phyloP scores from a whole-genome alignment of 2,797 vertebrate genomes.

The Etheostoma nigrum region DNA sequence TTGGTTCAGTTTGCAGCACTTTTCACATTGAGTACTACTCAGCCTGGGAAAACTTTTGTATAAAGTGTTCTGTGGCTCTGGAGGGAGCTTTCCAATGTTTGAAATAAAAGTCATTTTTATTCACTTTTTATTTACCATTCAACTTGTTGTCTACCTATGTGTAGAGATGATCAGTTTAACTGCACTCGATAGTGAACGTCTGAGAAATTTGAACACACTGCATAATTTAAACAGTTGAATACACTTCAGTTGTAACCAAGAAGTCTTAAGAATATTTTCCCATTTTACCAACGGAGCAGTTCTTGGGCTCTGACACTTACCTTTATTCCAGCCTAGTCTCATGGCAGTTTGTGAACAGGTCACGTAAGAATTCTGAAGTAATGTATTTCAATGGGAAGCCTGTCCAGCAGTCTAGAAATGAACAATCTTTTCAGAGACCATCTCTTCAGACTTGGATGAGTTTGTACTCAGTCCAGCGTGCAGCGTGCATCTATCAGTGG shows the following conservation, averaged over 20 bases:
- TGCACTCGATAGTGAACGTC: neutral
- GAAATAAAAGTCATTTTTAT: too few species aligned
- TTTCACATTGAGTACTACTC: too few species aligned
- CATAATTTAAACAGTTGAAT: neutral
- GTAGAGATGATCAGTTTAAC: neutral
- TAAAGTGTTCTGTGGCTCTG: too few species aligned
- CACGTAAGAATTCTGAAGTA: too few species aligned
- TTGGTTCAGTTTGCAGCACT: too few species aligned
- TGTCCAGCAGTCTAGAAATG: slow-evolving; percentile 9
- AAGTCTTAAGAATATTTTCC: neutral
- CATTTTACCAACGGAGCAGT: neutral
- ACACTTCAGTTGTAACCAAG: neutral
- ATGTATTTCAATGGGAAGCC: too few species aligned
- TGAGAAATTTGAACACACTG: neutral
- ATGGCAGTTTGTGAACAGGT: too few species aligned
- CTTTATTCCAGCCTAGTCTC: slow-evolving; percentile 7
- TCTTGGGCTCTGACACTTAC: neutral
- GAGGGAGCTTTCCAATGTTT: too few species aligned
- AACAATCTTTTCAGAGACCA: slow-evolving; percentile 21
- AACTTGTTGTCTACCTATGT: neutral
- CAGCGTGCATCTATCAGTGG: slow-evolving; percentile 53
- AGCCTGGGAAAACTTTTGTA: neutral
- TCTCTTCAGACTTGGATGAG: slow-evolving; percentile 14
- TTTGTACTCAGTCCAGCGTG: slow-evolving; percentile 25
- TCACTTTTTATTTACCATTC: neutral